Conservation (phyloP, 2,797 vertebrate species). For the Esox masquinongy region DNA sequence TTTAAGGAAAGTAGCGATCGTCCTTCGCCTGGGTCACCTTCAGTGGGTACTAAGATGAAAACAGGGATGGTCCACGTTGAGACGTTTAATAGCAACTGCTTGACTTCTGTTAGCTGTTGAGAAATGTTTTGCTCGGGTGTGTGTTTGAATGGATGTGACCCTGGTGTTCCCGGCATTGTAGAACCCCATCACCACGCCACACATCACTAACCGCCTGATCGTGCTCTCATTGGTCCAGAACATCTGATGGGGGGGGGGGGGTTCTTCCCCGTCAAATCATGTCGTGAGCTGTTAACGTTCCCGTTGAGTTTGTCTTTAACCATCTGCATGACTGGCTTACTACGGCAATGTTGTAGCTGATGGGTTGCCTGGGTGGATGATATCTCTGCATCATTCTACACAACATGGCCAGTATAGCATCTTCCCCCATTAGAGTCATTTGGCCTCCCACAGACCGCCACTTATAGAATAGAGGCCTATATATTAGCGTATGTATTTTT, state of each 20-base stretch:
- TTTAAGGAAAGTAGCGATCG: neutral
- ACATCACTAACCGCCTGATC: neutral
- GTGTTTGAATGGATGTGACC: no score
- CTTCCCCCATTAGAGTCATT: slow-evolving; percentile 33
- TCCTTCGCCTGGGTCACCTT: neutral
- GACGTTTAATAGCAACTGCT: no score
- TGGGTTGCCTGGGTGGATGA: slow-evolving; percentile 16
- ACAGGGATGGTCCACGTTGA: neutral
- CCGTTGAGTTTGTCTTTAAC: slow-evolving; percentile 69
- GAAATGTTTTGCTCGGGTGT: no score
- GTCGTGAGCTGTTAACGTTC: slow-evolving; percentile 52
- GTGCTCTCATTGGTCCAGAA: neutral
- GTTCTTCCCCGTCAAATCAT: slow-evolving; percentile 35
- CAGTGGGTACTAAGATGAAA: neutral
- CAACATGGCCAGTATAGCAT: slow-evolving; percentile 27
- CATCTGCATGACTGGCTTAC: slow-evolving; percentile 59
- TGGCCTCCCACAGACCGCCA: slow-evolving; percentile 52
- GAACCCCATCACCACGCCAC: slow-evolving; percentile 12
- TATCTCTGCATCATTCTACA: neutral
- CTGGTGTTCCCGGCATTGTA: no score
- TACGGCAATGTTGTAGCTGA: slow-evolving; percentile 36
- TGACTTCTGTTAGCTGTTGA: no score
- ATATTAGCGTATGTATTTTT: slow-evolving; percentile 59
- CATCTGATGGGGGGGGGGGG: neutral
- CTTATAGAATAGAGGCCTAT: slow-evolving; percentile 66